A percentile compares a stretch with the other conserved stretches of the same genome.
Conservation (phyloP, 2,888 invertebrate genomes). For the Melanostoma scalare region DNA sequence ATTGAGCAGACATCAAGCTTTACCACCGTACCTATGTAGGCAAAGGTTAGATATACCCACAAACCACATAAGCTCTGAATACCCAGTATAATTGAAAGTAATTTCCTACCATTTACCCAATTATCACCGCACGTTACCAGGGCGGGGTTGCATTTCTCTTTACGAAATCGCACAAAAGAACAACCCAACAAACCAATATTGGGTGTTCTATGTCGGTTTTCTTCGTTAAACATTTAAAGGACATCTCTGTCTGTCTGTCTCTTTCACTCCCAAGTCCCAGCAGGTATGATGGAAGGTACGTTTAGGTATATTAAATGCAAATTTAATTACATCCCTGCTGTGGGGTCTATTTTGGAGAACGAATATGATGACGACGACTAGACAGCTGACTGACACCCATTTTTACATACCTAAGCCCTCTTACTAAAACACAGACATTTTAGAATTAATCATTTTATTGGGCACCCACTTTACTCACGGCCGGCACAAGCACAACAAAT, state of each 20-base stretch:
- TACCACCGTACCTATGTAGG: too few relatives aligned
- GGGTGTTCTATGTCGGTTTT: slow-evolving; percentile 59
- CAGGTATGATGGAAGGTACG: background rate
- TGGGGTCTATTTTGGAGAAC: slow-evolving; percentile 13
- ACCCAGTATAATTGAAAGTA: slow-evolving; percentile 43
- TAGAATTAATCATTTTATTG: slow-evolving; percentile 59
- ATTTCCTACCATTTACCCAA: slow-evolving; percentile 65
- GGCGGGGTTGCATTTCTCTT: slow-evolving; percentile 3
- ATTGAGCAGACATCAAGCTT: too few relatives aligned
- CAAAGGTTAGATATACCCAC: too few relatives aligned
- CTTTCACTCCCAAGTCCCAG: background rate
- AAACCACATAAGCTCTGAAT: slow-evolving; percentile 6
- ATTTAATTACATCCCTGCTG: slow-evolving; percentile 58
- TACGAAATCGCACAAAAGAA: slow-evolving; percentile 12
- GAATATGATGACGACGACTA: slow-evolving; percentile 2
- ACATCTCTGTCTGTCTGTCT: slow-evolving; percentile 5
- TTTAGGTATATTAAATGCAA: slow-evolving; percentile 45
- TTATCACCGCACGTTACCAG: slow-evolving; percentile 55
- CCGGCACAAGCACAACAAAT: slow-evolving; percentile 37
- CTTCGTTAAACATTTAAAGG: slow-evolving; percentile 38
- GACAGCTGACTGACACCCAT: slow-evolving; percentile 20
- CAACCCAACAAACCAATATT: slow-evolving; percentile 38
- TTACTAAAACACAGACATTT: slow-evolving; percentile 20
- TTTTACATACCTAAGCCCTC: background rate
- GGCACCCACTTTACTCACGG: slow-evolving; percentile 27